Base-by-base conservation (phyloP, 2,888 invertebrate species). In the Ichneumon xanthorius region DNA sequence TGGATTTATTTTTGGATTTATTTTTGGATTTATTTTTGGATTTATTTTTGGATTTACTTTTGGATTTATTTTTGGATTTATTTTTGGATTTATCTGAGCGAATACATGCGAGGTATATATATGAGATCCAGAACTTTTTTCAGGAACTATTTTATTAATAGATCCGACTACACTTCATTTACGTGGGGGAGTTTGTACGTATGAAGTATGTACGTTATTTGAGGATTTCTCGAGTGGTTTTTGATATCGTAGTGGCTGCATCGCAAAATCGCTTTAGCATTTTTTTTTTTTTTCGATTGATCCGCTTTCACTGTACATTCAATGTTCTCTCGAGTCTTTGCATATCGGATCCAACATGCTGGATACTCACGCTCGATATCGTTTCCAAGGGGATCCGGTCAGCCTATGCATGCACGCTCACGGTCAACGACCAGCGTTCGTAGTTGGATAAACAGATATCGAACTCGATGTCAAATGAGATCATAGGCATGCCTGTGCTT, bases 91-190 rank as follows among this genome's bases (percentile, higher is more conserved):
- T 22, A 40, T 40, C 40, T 40, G 33, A 40, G 40, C 40, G 40
- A 40, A 11, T 40, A 11, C 11, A 40, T 3, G 40, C 11, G 40
- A 40, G 40, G 11, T 40, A 9, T 40, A 26, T 26, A 40, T 40
- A 40, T 40, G 11, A 40, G 11, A 40, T 40, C 2, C 2, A 11
- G 40, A 40, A 11, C 40, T 40, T 11, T 40, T 9, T 11, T 11
- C 3, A 40, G 40, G 5, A 11, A 40, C 11, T 40, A 40, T 40
- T 11, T 40, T 40, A 30, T 40, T 11, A 11, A 11, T 40, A 40
- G 1, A 40, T 40, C 40, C 5, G 40, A 11, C 40, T 40, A 40
- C 40, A 40, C 11, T 3, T 71, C 71, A 48, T 80, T 80, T 80
- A 72, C 50, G 55, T 77, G 84, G 76, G 33, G 33, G 33, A 33